A percentile compares a stretch with the other conserved stretches of the same genome.
These are phyloP conservation scores for Paragorgia papillata DNA, from an alignment of 92 coral and sea anemone genomes.

Conservation along the genomic window DNA sequence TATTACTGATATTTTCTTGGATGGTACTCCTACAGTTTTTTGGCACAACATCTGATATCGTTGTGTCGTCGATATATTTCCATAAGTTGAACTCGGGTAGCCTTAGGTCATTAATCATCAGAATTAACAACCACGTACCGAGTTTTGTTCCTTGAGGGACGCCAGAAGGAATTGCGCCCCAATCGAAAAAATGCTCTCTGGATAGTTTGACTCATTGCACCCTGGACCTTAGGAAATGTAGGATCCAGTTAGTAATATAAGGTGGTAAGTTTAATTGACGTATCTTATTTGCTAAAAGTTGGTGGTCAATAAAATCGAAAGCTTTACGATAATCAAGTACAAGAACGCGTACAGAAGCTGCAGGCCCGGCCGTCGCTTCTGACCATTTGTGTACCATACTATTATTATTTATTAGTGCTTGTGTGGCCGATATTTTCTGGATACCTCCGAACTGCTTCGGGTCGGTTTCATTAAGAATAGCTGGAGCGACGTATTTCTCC, in stretches of 20 bases:
- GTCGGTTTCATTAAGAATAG: not conserved
- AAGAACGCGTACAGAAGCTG: not conserved
- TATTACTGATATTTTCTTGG: too few relatives aligned
- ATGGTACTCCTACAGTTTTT: too few relatives aligned
- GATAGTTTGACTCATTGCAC: constrained; percentile 11
- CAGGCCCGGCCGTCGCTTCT: not conserved
- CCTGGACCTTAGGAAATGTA: not conserved
- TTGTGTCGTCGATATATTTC: too few relatives aligned
- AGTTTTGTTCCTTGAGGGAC: constrained; percentile 15
- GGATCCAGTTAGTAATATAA: not conserved
- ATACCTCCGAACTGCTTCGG: not conserved
- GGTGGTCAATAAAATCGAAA: constrained; percentile 8
- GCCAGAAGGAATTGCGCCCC: constrained; percentile 5
- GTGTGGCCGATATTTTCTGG: not conserved
- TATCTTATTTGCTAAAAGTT: not conserved
- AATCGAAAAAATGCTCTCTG: not conserved
- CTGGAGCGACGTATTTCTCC: not conserved
- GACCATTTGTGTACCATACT: constrained; percentile 23
- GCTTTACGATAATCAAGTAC: constrained; percentile 10
- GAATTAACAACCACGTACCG: not conserved
- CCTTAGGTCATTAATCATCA: not conserved
- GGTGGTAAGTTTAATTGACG: not conserved
- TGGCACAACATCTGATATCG: too few relatives aligned
- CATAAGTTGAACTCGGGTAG: too few relatives aligned
- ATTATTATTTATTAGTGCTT: not conserved